These are phyloP conservation scores for Periophthalmus modestus DNA, from an alignment of 2,113 vertebrate species.

Conservation along the genomic window DNA sequence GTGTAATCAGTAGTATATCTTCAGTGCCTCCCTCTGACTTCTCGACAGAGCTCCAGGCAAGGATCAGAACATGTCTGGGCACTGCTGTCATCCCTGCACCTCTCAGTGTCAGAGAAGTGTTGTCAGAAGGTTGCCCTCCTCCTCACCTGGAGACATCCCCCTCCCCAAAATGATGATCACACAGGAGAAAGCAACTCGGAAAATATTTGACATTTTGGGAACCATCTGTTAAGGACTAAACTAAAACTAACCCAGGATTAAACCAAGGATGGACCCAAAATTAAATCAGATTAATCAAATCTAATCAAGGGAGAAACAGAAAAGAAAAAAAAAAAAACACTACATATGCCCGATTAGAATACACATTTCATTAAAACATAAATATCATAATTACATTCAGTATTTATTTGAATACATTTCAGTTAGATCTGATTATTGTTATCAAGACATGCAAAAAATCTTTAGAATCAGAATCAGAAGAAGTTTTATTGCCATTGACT, in stretches of 20 bases:
- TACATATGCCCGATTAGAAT: no score
- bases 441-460: no score
- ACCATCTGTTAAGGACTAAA: background rate
- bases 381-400: no score
- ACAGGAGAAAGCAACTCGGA: background rate
- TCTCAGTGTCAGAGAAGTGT: constrained; percentile 10
- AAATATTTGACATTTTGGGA: background rate
- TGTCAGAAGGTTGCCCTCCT: constrained; percentile 18
- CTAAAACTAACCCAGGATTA: background rate
- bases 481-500: no score
- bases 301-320: no score
- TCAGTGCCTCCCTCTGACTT: constrained; percentile 10
- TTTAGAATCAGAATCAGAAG: no score
- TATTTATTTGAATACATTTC: no score
- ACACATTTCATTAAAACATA: no score
- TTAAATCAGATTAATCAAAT: background rate
- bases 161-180: background rate
- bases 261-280: background rate
- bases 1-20: constrained; percentile 14
- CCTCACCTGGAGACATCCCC: constrained; percentile 12
- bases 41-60: constrained; percentile 42
- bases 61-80: constrained; percentile 48
- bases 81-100: constrained; percentile 27
- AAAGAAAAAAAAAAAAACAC: no score
- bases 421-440: no score